A percentile compares a stretch with the other conserved stretches of the same genome.
Conservation (phyloP, 1,140 invertebrate genomes). For the Dreissena polymorpha region DNA sequence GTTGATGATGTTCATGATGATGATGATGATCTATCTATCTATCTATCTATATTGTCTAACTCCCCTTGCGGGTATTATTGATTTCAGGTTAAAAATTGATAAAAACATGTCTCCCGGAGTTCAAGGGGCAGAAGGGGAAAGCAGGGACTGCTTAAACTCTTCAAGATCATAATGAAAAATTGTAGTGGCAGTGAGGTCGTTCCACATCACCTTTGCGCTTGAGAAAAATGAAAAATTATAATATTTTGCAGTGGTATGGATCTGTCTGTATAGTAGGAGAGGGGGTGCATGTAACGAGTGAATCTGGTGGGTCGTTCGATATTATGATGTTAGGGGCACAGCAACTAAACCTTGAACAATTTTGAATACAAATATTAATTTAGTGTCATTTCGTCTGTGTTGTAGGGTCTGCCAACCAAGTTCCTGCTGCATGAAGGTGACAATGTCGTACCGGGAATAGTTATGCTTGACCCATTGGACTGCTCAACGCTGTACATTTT, state of each 20-base stretch:
- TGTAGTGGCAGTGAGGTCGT: too few relatives aligned
- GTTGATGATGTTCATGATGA: too few relatives aligned
- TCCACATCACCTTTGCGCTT: too few relatives aligned
- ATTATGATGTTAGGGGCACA: slow-evolving; percentile 8
- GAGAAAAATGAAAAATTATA: too few relatives aligned
- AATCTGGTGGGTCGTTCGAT: slow-evolving; percentile 9
- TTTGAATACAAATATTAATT: slow-evolving; percentile 8
- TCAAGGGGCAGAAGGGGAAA: too few relatives aligned
- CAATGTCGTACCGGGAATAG: slow-evolving; percentile 14
- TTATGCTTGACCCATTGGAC: slow-evolving; percentile 13
- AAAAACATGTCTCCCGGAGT: too few relatives aligned
- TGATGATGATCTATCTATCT: too few relatives aligned
- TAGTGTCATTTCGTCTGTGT: neutral
- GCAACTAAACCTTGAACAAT: slow-evolving; percentile 18
- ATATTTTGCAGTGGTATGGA: neutral
- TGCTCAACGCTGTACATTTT: slow-evolving; percentile 29
- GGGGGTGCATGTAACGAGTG: slow-evolving; percentile 10
- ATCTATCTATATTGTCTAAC: too few relatives aligned
- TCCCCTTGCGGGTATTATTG: too few relatives aligned
- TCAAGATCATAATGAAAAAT: too few relatives aligned
- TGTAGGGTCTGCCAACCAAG: slow-evolving; percentile 25
- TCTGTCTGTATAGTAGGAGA: neutral
- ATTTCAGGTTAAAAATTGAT: too few relatives aligned
- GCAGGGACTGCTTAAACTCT: too few relatives aligned
- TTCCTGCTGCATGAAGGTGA: slow-evolving; percentile 5